Evolutionary conservation across 1,140 invertebrate species (phyloP).

Genomic region (Sarcophaga peregrina): DNA sequence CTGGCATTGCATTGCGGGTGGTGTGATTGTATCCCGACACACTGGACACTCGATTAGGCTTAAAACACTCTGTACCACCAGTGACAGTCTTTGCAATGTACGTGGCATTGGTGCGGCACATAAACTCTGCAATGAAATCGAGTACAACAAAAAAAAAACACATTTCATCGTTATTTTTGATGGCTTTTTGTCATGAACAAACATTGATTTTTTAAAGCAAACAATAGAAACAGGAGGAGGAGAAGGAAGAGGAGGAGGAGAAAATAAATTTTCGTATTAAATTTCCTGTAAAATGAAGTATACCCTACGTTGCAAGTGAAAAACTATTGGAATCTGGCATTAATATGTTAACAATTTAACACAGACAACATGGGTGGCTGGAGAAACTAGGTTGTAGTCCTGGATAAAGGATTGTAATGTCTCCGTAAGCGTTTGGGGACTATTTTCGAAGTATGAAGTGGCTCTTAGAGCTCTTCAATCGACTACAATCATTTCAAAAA

Average conservation of each 20-base stretch:
- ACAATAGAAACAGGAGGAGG: not conserved
- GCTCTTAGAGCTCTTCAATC: too few species aligned
- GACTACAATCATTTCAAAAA: too few species aligned
- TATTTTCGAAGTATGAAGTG: too few species aligned
- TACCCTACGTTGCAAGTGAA: not conserved
- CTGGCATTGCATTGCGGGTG: slow-evolving; percentile 75
- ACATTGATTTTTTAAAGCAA: slow-evolving; percentile 7
- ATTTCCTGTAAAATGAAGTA: not conserved
- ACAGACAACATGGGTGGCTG: too few species aligned
- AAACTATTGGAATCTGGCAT: too few species aligned
- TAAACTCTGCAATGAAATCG: slow-evolving; percentile 54
- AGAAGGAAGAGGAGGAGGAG: not conserved
- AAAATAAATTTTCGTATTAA: not conserved
- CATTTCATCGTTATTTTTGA: not conserved
- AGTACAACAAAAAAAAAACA: not conserved
- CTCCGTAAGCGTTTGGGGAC: too few species aligned
- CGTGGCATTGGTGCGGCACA: slow-evolving; percentile 70
- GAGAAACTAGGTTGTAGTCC: too few species aligned
- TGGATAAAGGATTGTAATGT: too few species aligned
- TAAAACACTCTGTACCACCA: slow-evolving; percentile 68
- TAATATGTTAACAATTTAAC: too few species aligned
- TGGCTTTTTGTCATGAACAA: slow-evolving; percentile 5
- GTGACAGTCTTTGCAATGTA: slow-evolving; percentile 68
- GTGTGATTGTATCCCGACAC: slow-evolving; percentile 71
- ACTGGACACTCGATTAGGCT: slow-evolving; percentile 74